Base-by-base conservation (phyloP, 2,888 invertebrate species). In the Nudaria mundana region DNA sequence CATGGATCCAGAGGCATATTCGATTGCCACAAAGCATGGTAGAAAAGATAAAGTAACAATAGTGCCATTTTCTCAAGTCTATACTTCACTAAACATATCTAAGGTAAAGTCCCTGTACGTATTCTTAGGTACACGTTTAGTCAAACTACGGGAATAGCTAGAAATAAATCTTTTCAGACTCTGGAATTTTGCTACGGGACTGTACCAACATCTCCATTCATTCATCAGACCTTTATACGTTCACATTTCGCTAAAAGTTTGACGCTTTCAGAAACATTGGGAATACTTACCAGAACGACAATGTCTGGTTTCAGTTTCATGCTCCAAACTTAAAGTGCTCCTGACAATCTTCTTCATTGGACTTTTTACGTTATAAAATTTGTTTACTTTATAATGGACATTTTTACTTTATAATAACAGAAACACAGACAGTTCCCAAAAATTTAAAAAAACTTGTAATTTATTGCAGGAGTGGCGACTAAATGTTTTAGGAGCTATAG, bases 1-100 rank as follows among this genome's bases (percentile, higher is more conserved):
- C 0, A 62, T 75, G 63, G 82, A 82, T 11, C 67, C 68, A 1
- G 81, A 82, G 56, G 73, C 80, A 0, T 82, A 79, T 30, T 41
- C 61, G 10, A 67, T 81, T 0, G 61, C 75, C 0, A 45, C 57
- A 1, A 51, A 71, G 2, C 42, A 44, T 12, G 56, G 74, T 0
- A 44, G 5, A 0, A 28, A 55, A 1, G 66, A 74, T 0, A 75
- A 71, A 60, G 68, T 79, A 0, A 81, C 78, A 0, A 23, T 75
- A 3, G 23, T 78, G 2, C 72, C 80, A 0, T 77, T 60, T 35
- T 74, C 75, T 2, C 66, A 71, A 38, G 54, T 75, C 2, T 32
- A 35, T 10, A 3, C 7, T 0, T 47, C 62, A 0, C 34, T 74
- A 11, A 59, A 60, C 22, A 51, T 70, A n/a, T 52, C 58, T 10